Base-by-base conservation (phyloP, 2,888 invertebrate genomes). In the Drosophila birchii region DNA sequence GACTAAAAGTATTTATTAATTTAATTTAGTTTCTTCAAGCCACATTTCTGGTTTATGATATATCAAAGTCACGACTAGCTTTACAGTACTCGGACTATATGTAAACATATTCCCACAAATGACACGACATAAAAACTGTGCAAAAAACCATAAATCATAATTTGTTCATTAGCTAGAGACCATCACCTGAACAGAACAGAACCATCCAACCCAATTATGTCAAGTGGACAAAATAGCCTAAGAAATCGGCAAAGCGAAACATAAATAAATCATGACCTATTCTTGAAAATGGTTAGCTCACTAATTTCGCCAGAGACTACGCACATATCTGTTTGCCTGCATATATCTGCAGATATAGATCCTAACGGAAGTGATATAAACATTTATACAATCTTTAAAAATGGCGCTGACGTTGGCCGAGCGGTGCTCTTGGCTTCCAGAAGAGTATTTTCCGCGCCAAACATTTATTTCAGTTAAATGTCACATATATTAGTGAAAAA, bases 231-330 rank as follows among this genome's bases (percentile, higher is more conserved):
- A 54, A 67, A 23, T 55, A 36, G 38, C 45, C 6, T 32, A 23
- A 36, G 55, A 67, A 38, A 57, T 26, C 43, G 26, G 44, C 70
- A 39, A 39, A n/a, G 20, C 23, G 64, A 54, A 44, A 73, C 75
- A 34, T 59, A 78, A 69, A 86, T 89, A 87, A 88, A 83, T 82
- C 88, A 82, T 87, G 89, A 87, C 89, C 87, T 83, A 89, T 81
- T 88, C 77, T 74, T 45, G 59, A 63, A 58, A 59, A 55, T 68
- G 44, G 69, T 69, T 71, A 49, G 34, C 38, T 57, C 66, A 76
- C 79, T 64, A 34, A 66, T 70, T 70, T 70, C 69, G 39, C 39
- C 71, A 70, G 71, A 70, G 71, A 53, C 53, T 41, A 67, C 45
- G 39, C 45, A 45, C 14, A 29, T 51, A 43, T 68, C 26, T 18